These are phyloP conservation scores for Pseudoips prasinana DNA, from an alignment of 2,888 invertebrate species.

Conservation along the genomic window DNA sequence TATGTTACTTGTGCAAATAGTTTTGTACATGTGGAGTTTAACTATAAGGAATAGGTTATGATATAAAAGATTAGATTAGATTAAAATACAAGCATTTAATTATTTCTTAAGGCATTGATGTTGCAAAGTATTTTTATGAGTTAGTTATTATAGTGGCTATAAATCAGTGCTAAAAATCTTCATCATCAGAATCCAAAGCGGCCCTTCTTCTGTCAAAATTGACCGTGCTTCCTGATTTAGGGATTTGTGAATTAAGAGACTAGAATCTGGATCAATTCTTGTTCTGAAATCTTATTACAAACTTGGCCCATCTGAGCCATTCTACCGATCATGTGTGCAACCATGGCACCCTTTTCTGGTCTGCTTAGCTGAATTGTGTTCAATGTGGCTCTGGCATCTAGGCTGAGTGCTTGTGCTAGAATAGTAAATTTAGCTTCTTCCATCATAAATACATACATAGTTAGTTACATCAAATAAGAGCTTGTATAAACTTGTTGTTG, in stretches of 20 bases:
- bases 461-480: too few relatives aligned
- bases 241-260: slow-evolving; percentile 92
- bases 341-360: slow-evolving; percentile 97
- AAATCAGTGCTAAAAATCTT: slow-evolving; percentile 62
- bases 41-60: too few relatives aligned
- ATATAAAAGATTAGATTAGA: too few relatives aligned
- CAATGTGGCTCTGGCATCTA: slow-evolving; percentile 96
- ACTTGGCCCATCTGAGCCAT: slow-evolving; percentile 98
- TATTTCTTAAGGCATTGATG: slow-evolving; percentile 31
- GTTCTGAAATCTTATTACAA: slow-evolving; percentile 90
- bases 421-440: slow-evolving; percentile 94
- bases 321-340: slow-evolving; percentile 95
- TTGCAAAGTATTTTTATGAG: slow-evolving; percentile 9
- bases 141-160: slow-evolving; percentile 2
- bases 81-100: slow-evolving; percentile 29
- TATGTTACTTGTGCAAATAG: too few relatives aligned
- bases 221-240: slow-evolving; percentile 88
- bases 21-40: too few relatives aligned
- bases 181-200: slow-evolving; percentile 93
- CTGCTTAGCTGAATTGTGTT: slow-evolving; percentile 96
- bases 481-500: too few relatives aligned
- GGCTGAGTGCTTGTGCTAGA: slow-evolving; percentile 94
- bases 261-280: slow-evolving; percentile 91
- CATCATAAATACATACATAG: too few relatives aligned
- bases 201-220: slow-evolving; percentile 96